Evolutionary conservation across 2,113 vertebrate genomes (phyloP), one percentile per base, ranked within the genome.

Genomic region (Oenanthe melanoleuca): DNA sequence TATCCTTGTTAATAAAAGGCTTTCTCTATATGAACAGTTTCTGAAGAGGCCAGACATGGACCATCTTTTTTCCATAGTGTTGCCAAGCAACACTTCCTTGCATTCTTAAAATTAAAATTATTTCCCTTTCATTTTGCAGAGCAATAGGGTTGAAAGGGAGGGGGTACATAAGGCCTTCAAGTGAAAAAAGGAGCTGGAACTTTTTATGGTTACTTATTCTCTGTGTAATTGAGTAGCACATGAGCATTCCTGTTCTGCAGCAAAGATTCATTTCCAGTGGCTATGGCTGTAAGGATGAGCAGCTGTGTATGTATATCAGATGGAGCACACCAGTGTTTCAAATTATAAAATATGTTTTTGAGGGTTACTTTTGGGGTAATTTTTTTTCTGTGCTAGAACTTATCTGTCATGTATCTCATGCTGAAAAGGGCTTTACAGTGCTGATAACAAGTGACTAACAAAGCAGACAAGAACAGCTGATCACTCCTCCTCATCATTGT

Each of bases 31-130:
- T 56, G 42, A 69, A 91, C 26, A 61, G 59, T 69, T 92, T 95
- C 75, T 92, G n/a, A 88, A 93, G 80, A 83, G 74, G 56, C 49
- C 64, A 93, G 70, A 40, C 73, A 88, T 3, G 4, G 70, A 75
- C 47, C 25, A 89, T 60, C 50, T 89, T 70, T 81, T 86, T 94
- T 28, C 49, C 14, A 8, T 55, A 45, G 40, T 2, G 73, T 96
- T 97, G 92, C 94, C 91, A 97, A 94, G 96, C 92, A 97, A 96
- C 92, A 34, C 15, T 75, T 64, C 44, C 31, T 84, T 78, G 60
- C 37, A 81, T 86, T 93, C 79, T 90, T 90, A 86, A 89, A 92
- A 90, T 80, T 69, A 89, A 91, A 91, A 90, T 88, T 5, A 79
- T 15, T 89, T 38, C 55, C 72, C 17, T 89, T 86, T 56, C 31